Conservation (phyloP, 1,140 invertebrate genomes). For the Ruditapes philippinarum region DNA sequence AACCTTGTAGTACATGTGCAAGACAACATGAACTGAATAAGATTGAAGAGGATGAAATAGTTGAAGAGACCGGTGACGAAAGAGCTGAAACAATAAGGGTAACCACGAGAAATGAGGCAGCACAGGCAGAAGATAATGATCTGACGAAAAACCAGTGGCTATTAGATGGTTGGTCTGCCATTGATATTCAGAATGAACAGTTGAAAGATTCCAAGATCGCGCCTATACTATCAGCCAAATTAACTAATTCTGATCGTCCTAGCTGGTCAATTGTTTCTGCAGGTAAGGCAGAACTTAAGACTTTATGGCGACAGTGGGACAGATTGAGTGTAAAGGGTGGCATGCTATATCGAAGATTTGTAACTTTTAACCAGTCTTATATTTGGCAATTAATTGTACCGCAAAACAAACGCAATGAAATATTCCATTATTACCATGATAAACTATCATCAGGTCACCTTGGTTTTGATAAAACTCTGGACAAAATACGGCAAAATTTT, state of each 20-base stretch:
- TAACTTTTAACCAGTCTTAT: neutral
- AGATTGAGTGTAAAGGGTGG: slow-evolving; percentile 24
- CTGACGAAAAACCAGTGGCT: no score
- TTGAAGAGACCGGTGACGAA: no score
- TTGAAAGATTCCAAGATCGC: no score
- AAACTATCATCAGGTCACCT: slow-evolving; percentile 17
- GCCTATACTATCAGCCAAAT: no score
- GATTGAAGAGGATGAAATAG: no score
- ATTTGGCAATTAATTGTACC: slow-evolving; percentile 4
- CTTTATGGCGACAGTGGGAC: slow-evolving; percentile 41
- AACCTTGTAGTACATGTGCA: slow-evolving; percentile 63
- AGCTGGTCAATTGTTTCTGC: neutral
- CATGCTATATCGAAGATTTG: neutral
- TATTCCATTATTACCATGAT: neutral
- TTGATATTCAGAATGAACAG: no score
- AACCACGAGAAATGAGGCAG: no score
- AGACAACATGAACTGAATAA: neutral
- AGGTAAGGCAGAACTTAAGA: neutral
- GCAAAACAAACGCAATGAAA: neutral
- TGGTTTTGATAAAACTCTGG: neutral
- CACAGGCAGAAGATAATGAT: no score
- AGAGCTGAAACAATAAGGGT: no score
- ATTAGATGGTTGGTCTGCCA: no score
- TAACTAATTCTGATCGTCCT: neutral
- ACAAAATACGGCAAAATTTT: neutral